Conservation (phyloP, 2,113 vertebrate species). For the Bubo bubo region DNA sequence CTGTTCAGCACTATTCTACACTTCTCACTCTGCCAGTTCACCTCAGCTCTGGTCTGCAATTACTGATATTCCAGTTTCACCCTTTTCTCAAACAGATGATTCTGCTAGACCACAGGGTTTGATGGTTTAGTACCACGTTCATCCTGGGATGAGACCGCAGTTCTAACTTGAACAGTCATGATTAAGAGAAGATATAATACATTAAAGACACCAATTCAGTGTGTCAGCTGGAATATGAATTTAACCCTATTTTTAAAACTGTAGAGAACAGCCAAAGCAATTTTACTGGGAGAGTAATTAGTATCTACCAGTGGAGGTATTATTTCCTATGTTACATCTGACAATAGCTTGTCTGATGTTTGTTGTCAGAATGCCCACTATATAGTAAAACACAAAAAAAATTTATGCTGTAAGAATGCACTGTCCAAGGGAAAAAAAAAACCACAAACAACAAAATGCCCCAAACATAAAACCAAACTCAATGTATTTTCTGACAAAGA, state of each 20-base stretch:
- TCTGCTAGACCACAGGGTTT: background rate
- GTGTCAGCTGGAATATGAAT: background rate
- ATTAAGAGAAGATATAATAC: background rate
- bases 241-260: background rate
- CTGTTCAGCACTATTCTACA: constrained; percentile 6
- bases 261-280: background rate
- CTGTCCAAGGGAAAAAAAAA: fast-evolving
- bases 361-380: background rate
- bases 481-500: background rate
- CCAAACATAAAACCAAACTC: background rate
- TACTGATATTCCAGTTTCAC: background rate
- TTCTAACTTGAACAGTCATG: background rate
- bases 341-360: background rate
- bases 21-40: background rate
- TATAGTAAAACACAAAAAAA: background rate
- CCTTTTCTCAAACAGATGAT: background rate
- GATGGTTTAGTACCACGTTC: background rate
- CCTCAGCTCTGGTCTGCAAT: background rate
- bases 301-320: background rate
- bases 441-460: background rate
- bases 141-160: background rate
- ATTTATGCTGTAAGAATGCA: background rate
- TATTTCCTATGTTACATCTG: background rate
- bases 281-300: background rate
- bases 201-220: background rate